Base-by-base conservation (phyloP, 2,113 vertebrate species). In the Bubo blakistoni region DNA sequence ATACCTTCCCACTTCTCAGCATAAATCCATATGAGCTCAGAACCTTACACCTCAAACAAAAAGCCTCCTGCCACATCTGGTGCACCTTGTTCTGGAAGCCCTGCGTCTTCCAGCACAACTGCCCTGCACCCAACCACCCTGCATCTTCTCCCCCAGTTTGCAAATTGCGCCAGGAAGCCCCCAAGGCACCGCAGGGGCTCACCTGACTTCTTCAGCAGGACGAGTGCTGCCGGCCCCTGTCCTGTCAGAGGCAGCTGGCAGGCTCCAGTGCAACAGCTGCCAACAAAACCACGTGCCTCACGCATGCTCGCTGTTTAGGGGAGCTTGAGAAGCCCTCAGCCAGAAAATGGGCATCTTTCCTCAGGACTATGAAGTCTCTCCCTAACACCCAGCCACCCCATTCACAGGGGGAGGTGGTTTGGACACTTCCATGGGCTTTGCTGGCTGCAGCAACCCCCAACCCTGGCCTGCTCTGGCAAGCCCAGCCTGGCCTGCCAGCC, bases 291-390 rank as follows among this genome's bases (percentile, higher is more conserved):
- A 47, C 0, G 0, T 2, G 1, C 5, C 13, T 17, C 32, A 54
- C 5, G 0, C 0, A 0, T 2, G 11, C 46, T 25, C 0, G 0
- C 46, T 58, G 20, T 7, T 96, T 46, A 22, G 36, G 61, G 47
- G n/a, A 27, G 24, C 81, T 40, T n/a, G 36, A 83, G n/a, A 86
- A 49, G 34, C 29, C 18, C 3, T 2, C 22, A 58, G 29, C 3
- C 34, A 79, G 34, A 61, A 88, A 85, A 67, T 2, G 2, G 4
- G 16, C 27, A 20, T 22, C 32, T 12, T 46, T 62, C 47, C 34
- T 63, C 38, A 59, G 38, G 38, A 85, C 5, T 8, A 22, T 4
- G 4, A 63, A n/a, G 40, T 17, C 72, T 81, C 34, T 62, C 42
- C 11, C 10, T 7, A 2, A 1, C 52, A 76, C 13, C 6, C 81